Conservation (phyloP, 2,888 invertebrate species). For the Nemotelus nigrinus region DNA sequence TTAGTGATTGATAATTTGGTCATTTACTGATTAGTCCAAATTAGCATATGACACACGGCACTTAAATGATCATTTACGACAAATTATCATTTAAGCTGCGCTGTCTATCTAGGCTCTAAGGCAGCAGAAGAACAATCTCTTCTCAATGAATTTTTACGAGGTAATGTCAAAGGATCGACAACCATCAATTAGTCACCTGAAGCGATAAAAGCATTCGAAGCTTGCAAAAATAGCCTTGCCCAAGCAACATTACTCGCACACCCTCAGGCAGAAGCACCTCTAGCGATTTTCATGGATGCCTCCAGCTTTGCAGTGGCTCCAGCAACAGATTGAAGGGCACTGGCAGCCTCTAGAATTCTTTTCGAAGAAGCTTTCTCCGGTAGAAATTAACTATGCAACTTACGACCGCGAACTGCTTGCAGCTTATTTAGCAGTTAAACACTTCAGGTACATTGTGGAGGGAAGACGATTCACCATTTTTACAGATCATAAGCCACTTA, state of each 20-base stretch:
- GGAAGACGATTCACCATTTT: neutral
- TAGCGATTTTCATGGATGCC: neutral
- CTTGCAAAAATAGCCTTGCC: conserved; percentile 14
- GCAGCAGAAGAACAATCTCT: too few relatives aligned
- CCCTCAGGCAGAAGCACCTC: neutral
- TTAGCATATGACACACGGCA: too few relatives aligned
- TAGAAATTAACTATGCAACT: neutral
- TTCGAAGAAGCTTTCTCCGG: conserved; percentile 3
- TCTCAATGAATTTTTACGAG: too few relatives aligned
- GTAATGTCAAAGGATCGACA: neutral
- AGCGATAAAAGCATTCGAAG: neutral
- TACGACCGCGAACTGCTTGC: conserved; percentile 7
- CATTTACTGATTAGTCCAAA: too few relatives aligned
- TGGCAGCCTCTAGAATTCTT: neutral
- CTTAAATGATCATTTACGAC: too few relatives aligned
- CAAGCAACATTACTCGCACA: neutral
- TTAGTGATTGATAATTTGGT: too few relatives aligned
- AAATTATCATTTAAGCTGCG: too few relatives aligned
- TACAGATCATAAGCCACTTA: neutral
- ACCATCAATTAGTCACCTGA: conserved; percentile 18
- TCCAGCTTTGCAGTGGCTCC: neutral
- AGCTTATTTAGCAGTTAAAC: neutral
- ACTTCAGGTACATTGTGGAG: neutral
- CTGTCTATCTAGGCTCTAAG: too few relatives aligned
- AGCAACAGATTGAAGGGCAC: neutral